Percentiles rank a stretch among this genome's conserved stretches.
phyloP scores from a whole-genome alignment of 30 jellyfish, hydroid and myxozoan species.

The Cassiopea andromeda region DNA sequence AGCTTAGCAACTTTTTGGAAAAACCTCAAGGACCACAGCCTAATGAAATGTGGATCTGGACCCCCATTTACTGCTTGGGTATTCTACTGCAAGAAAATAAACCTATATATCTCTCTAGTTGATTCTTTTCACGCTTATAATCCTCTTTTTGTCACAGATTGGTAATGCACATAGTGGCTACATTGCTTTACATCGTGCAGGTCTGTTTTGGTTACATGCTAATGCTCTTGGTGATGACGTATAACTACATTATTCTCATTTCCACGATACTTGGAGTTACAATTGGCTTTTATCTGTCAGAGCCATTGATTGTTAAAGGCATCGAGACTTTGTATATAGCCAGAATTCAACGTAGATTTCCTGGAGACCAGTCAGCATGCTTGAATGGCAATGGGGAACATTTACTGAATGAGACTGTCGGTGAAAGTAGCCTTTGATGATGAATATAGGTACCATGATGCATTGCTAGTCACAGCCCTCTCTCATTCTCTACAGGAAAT shows the following conservation, averaged over 20 bases:
- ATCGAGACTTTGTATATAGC: constrained; percentile 55
- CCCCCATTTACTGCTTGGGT: too few species aligned
- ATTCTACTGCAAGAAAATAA: too few species aligned
- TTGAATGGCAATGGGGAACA: constrained; percentile 10
- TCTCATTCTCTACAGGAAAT: too few species aligned
- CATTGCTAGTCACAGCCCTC: not conserved
- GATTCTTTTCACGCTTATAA: not conserved
- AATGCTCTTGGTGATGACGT: constrained; percentile 79
- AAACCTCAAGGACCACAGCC: too few species aligned
- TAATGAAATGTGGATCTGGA: too few species aligned
- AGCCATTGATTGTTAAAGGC: constrained; percentile 73
- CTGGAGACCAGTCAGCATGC: not conserved
- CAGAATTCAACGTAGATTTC: not conserved
- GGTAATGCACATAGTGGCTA: constrained; percentile 45
- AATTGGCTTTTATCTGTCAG: constrained; percentile 66
- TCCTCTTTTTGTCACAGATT: constrained; percentile 28
- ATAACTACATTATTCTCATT: constrained; percentile 34
- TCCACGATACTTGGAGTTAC: constrained; percentile 60
- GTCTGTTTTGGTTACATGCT: constrained; percentile 48
- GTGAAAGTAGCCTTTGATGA: not conserved
- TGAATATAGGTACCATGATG: too few species aligned
- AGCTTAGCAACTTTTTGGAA: too few species aligned
- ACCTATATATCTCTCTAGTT: not conserved
- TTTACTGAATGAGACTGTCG: not conserved
- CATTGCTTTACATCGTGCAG: constrained; percentile 61